Percentiles rank a stretch among this genome's conserved stretches.
These are phyloP conservation scores for Pangasius djambal DNA, from an alignment of 2,797 vertebrate species.

Conservation along the genomic window DNA sequence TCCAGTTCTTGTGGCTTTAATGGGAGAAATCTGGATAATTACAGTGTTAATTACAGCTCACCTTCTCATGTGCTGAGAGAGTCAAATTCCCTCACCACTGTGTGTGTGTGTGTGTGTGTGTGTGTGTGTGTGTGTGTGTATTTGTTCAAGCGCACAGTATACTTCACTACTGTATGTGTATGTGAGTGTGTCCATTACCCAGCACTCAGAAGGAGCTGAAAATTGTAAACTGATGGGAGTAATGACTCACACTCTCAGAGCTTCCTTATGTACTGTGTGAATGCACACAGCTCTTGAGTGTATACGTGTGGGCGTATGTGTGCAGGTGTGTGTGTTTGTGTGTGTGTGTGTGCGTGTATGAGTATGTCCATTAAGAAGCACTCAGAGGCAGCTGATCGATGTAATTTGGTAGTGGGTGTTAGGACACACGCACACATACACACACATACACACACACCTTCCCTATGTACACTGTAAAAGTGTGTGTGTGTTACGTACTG, in stretches of 20 bases:
- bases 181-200: neutral
- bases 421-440: neutral
- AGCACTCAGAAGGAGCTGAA: neutral
- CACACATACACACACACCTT: neutral
- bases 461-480: neutral
- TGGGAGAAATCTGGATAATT: constrained; percentile 65
- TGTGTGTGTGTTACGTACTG: constrained; percentile 31
- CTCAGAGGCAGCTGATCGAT: neutral
- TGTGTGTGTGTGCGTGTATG: constrained; percentile 42
- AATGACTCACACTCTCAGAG: neutral
- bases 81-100: neutral
- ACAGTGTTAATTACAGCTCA: constrained; percentile 61
- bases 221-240: neutral
- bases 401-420: neutral
- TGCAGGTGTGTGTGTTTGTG: constrained; percentile 37
- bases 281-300: neutral
- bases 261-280: neutral
- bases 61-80: constrained; percentile 53
- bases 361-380: constrained; percentile 1
- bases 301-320: constrained; percentile 33
- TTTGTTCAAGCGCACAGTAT: neutral
- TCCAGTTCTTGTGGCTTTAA: constrained; percentile 57
- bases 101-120: neutral
- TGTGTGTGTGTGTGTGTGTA: neutral
- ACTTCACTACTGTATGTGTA: neutral